Percentiles rank a stretch among this genome's conserved stretches.
phyloP scores from a whole-genome alignment of 2,888 invertebrate genomes.

The Cremastinae sp. region DNA sequence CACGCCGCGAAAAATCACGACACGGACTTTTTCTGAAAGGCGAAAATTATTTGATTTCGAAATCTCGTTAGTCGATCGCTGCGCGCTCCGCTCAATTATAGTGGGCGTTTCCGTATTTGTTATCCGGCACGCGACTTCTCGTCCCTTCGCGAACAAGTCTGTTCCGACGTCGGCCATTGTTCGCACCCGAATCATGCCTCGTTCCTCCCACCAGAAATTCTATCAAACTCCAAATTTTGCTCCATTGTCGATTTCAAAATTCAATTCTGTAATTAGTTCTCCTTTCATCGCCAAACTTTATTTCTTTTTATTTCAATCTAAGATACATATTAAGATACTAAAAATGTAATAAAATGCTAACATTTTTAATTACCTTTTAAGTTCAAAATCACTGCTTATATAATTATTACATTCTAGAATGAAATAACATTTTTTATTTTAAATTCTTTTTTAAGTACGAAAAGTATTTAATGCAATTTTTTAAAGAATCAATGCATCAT shows the following conservation, averaged over 20 bases:
- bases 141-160: constrained; percentile 47
- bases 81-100: constrained; percentile 67
- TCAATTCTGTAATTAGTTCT: neutral
- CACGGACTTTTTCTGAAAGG: no score
- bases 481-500: no score
- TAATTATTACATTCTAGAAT: no score
- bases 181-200: constrained; percentile 35
- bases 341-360: no score
- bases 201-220: constrained; percentile 58
- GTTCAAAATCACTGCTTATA: no score
- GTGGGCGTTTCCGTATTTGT: constrained; percentile 68
- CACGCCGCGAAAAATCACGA: no score
- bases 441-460: no score
- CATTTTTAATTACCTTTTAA: no score
- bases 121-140: constrained; percentile 70
- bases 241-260: constrained; percentile 66
- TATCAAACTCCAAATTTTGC: constrained; percentile 68
- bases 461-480: no score
- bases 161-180: constrained; percentile 50
- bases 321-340: no score
- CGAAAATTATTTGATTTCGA: neutral
- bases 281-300: neutral
- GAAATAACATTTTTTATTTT: no score
- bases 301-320: neutral
- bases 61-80: constrained; percentile 40